Conservation (phyloP, 2,113 vertebrate genomes). For the Chrysemys picta region DNA sequence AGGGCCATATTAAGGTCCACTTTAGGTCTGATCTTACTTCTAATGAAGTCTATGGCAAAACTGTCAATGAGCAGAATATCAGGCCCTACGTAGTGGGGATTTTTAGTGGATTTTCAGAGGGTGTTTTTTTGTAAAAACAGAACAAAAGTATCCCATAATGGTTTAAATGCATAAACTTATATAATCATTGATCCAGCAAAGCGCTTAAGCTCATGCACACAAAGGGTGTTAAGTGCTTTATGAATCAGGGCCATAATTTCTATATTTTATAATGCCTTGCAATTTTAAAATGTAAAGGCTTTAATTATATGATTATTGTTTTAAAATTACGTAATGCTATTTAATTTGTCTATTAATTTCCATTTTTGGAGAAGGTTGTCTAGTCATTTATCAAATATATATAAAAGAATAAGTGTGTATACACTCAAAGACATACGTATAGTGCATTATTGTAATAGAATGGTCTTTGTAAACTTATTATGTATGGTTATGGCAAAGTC, state of each 20-base stretch:
- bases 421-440: neutral
- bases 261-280: neutral
- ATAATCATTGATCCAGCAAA: no score
- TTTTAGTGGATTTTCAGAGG: neutral
- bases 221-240: no score
- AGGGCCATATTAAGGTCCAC: neutral
- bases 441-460: neutral
- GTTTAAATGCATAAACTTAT: no score
- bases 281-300: neutral
- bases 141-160: no score
- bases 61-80: neutral
- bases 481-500: neutral
- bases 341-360: neutral
- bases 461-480: neutral
- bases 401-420: neutral
- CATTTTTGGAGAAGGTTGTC: neutral
- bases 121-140: no score
- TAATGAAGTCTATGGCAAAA: neutral
- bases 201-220: no score
- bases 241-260: neutral
- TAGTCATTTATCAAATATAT: neutral
- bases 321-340: neutral
- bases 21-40: neutral
- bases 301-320: neutral
- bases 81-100: neutral